phyloP scores from a whole-genome alignment of 2,797 vertebrate genomes.

The Poeciliopsis turneri region DNA sequence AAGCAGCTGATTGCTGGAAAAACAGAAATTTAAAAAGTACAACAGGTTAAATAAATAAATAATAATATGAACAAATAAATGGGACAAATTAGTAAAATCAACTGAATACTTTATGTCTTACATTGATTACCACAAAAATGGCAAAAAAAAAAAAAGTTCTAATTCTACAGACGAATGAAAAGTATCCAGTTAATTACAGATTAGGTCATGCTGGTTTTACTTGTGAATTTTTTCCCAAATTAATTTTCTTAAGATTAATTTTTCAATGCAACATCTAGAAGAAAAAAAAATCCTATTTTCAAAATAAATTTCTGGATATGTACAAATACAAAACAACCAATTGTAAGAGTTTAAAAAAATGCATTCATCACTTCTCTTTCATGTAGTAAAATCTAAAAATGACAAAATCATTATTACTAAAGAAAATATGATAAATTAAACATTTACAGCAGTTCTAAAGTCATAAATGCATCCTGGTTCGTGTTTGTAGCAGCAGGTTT shows the following conservation, averaged over 20 bases:
- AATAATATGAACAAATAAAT: background rate
- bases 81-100: background rate
- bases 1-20: constrained; percentile 87
- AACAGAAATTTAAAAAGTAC: background rate
- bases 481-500: background rate
- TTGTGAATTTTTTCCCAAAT: background rate
- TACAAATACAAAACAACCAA: background rate
- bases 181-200: background rate
- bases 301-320: background rate
- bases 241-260: background rate
- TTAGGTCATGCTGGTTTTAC: background rate
- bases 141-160: background rate
- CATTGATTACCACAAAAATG: background rate
- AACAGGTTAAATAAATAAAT: background rate
- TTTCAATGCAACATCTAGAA: background rate
- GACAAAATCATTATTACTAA: background rate
- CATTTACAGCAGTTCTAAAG: background rate
- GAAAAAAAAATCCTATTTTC: background rate
- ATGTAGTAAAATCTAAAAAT: background rate
- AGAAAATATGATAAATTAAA: background rate
- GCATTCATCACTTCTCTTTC: background rate
- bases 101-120: background rate
- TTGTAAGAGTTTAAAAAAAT: background rate
- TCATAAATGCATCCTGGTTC: background rate
- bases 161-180: background rate